Conservation (phyloP, 2,888 invertebrate species). For the Byasa hedistus region DNA sequence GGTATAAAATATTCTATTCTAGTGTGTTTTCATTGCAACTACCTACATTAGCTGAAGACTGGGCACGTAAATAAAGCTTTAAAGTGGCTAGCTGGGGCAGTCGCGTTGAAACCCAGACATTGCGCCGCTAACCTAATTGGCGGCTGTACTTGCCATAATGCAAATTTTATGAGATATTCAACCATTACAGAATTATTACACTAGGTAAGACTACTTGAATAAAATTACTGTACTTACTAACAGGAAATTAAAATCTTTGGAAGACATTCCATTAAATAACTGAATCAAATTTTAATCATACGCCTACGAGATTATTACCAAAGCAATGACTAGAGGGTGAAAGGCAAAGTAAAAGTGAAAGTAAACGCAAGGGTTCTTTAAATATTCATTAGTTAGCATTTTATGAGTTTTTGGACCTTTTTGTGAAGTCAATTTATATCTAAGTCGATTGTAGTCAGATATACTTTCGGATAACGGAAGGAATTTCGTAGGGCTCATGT, state of each 20-base stretch:
- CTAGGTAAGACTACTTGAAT: slow-evolving; percentile 33
- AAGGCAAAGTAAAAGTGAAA: neutral
- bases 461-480: too few relatives aligned
- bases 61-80: slow-evolving; percentile 36
- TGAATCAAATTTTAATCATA: slow-evolving; percentile 8
- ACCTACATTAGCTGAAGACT: slow-evolving; percentile 16
- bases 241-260: slow-evolving; percentile 26
- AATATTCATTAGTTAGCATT: slow-evolving; percentile 1
- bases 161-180: slow-evolving; percentile 62
- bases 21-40: too few relatives aligned
- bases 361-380: neutral
- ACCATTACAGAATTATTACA: slow-evolving; percentile 40
- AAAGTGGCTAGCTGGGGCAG: slow-evolving; percentile 36
- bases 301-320: slow-evolving; percentile 2
- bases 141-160: slow-evolving; percentile 61
- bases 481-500: too few relatives aligned
- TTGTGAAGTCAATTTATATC: neutral
- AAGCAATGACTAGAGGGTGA: slow-evolving; percentile 10
- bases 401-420: slow-evolving; percentile 1
- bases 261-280: slow-evolving; percentile 15
- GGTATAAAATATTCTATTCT: too few relatives aligned
- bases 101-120: slow-evolving; percentile 42
- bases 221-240: slow-evolving; percentile 11
- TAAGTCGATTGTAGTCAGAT: neutral
- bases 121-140: slow-evolving; percentile 74